Conservation (phyloP, 2,888 invertebrate genomes). For the Pachymerium ferrugineum region DNA sequence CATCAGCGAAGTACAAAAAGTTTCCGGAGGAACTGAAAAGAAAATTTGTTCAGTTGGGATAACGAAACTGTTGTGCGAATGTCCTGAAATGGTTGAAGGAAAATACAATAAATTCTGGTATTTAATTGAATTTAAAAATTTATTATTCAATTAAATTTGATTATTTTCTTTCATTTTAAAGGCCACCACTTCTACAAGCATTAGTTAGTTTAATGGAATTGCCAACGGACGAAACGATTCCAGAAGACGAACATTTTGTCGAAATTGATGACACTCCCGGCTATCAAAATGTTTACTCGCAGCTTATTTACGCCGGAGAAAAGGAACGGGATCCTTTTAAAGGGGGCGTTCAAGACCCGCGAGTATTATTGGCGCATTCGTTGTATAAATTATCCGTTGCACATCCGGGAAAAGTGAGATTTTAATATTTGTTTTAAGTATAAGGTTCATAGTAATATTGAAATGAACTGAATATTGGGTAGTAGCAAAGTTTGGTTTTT, state of each 20-base stretch:
- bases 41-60: conserved; percentile 89
- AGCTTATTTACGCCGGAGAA: conserved; percentile 76
- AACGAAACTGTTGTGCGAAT: conserved; percentile 74
- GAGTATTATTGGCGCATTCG: conserved; percentile 67
- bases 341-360: conserved; percentile 61
- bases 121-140: conserved; percentile 41
- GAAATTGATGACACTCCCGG: conserved; percentile 81
- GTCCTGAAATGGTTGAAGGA: conserved; percentile 60
- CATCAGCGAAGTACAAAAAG: conserved; percentile 78
- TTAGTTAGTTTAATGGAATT: conserved; percentile 82
- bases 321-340: conserved; percentile 66
- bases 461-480: not conserved
- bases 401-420: conserved; percentile 60
- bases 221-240: conserved; percentile 68
- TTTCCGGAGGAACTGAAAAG: conserved; percentile 72
- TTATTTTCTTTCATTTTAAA: conserved; percentile 39
- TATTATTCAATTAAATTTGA: not conserved
- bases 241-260: conserved; percentile 73
- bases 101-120: conserved; percentile 57
- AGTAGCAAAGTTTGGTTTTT: conserved; percentile 2
- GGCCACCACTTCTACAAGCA: conserved; percentile 57
- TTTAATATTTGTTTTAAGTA: not conserved
- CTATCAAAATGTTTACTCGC: conserved; percentile 81
- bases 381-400: conserved; percentile 62
- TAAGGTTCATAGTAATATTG: not conserved